Base-by-base conservation (phyloP, 2,888 invertebrate species). In the Diplazon laetatorius region DNA sequence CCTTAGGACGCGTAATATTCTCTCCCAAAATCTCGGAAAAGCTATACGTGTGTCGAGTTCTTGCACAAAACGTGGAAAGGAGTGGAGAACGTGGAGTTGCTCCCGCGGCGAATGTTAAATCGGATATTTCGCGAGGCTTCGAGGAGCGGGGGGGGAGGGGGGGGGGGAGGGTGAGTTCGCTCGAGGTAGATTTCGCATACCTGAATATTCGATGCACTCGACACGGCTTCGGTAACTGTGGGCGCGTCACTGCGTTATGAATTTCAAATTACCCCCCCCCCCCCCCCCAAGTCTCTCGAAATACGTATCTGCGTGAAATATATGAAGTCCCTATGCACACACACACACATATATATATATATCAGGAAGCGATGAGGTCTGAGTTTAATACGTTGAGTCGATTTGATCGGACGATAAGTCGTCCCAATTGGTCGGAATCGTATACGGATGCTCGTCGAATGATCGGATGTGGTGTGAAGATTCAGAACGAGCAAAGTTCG, bases 191-290 rank as follows among this genome's bases (percentile, higher is more conserved):
- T 71, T 78, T 39, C 62, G 50, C 66, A 55, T 71, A 65, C 62
- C 71, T 78, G 74, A 78, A 78, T 78, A 78, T 78, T 75, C 74
- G 78, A 74, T 71, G 78, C 71, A 78, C 78, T 78, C 68, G 78
- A 75, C n/a, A n/a, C 75, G 78, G 78, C 74, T 78, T 75, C 78
- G 35, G 66, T 71, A 60, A 71, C 44, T 50, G 55, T 35, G 48
- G 48, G 50, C 39, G 68, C 71, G 55, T 66, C 74, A 75, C 66
- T 42, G 46, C 66, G 52, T 78, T 78, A 78, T 78, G 78, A 78
- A 78, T 75, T 78, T 77, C 63, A 70, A 74, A 78, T 73, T 75
- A 59, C 44, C 69, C 55, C 39, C 50, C 66, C 63, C 59, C 60
- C 71, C 66, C 65, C 44, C 69, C 55, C 39, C 50, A 71, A 69